Percentiles rank a stretch among this genome's conserved stretches.
phyloP scores from a whole-genome alignment of 2,113 vertebrate species.

The Delphinapterus leucas region DNA sequence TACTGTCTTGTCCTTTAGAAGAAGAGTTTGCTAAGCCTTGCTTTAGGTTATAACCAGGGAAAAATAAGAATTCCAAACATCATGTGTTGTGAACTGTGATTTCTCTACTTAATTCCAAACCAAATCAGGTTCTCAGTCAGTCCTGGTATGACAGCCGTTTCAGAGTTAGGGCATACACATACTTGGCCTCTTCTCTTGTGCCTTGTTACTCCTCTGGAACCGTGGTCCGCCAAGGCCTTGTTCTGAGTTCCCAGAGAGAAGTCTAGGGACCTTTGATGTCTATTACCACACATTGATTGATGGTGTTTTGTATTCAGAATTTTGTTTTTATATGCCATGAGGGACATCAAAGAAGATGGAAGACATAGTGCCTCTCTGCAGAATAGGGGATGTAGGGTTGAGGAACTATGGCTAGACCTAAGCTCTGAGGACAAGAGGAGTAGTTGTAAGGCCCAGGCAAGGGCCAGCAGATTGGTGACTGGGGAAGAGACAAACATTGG shows the following conservation, averaged over 20 bases:
- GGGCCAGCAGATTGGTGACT: not conserved
- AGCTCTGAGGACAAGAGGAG: not conserved
- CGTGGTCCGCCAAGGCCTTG: not conserved
- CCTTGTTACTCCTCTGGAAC: not conserved
- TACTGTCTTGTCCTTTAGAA: not conserved
- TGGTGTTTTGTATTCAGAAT: not conserved
- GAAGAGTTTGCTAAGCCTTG: not conserved
- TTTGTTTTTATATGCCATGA: not conserved
- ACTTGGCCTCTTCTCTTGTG: not conserved
- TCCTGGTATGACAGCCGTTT: not conserved
- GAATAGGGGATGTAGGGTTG: not conserved
- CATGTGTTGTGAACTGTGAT: not conserved
- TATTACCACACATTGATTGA: not conserved
- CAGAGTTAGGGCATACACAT: not conserved
- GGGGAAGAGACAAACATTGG: not conserved
- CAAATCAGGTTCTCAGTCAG: not conserved
- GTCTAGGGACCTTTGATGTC: not conserved
- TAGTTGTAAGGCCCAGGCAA: not conserved
- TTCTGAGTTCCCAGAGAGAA: constrained; percentile 24
- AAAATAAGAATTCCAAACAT: constrained; percentile 2
- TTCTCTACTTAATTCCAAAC: constrained; percentile 11
- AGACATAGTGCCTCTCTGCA: not conserved
- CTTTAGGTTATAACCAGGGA: not conserved
- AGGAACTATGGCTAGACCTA: not conserved
- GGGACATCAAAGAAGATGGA: not conserved